phyloP scores from a whole-genome alignment of 2,888 invertebrate genomes.

The Troides helena region DNA sequence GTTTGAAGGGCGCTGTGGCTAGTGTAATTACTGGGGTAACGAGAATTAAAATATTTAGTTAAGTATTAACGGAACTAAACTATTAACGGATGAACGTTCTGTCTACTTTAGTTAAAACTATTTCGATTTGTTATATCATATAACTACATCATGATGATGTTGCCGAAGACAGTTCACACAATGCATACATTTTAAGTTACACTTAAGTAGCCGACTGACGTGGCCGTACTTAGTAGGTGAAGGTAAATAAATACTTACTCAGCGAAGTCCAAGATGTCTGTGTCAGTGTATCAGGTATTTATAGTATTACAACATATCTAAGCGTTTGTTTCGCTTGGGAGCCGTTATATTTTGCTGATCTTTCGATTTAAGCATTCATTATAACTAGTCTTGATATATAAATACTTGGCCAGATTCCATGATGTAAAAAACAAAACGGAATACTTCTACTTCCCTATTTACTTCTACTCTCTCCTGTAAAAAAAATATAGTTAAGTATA shows the following conservation, averaged over 20 bases:
- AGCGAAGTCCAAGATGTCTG: constrained; percentile 31
- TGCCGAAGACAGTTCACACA: not conserved
- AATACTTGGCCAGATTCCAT: too few species aligned
- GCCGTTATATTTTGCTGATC: not conserved
- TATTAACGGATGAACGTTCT: not conserved
- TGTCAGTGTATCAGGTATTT: not conserved
- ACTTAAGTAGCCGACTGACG: not conserved
- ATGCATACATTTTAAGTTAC: not conserved
- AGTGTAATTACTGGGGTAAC: too few species aligned
- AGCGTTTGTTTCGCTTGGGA: not conserved
- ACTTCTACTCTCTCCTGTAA: too few species aligned
- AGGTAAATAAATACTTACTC: constrained; percentile 18
- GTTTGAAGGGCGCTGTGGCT: too few species aligned
- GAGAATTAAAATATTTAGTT: too few species aligned
- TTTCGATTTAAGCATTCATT: not conserved
- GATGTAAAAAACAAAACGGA: too few species aligned
- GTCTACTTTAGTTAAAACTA: not conserved
- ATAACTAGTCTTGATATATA: not conserved
- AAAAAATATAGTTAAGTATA: too few species aligned
- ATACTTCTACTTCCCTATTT: too few species aligned
- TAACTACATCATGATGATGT: not conserved
- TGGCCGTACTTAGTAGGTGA: not conserved
- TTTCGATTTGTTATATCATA: not conserved
- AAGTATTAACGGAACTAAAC: too few species aligned
- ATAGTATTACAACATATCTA: not conserved